Base-by-base conservation (phyloP, 2,113 vertebrate species). In the Pygoscelis antarcticus region DNA sequence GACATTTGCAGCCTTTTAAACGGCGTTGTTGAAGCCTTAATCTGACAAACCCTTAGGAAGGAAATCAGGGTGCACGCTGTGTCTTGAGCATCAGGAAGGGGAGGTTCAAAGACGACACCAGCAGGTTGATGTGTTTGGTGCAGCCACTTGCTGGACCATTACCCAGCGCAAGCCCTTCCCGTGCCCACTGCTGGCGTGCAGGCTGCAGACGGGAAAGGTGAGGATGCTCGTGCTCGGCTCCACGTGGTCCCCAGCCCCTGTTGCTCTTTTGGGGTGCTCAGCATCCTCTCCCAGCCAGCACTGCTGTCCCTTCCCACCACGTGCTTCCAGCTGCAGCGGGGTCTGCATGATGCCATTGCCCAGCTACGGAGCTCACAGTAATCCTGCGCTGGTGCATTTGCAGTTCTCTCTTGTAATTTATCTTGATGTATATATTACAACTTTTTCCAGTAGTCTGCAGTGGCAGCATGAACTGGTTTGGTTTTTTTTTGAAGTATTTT, bases 221-320 rank as follows among this genome's bases (percentile, higher is more conserved):
- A 51, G 36, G 36, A 9, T 44, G 46, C 44, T 32, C 1, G 1
- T 52, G 52, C 44, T 29, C 1, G 1, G 22, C 18, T 44, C 32
- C 3, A 1, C 0, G 1, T 11, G n/a, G 11, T 81, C 62, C 54
- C 25, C 8, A 1, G 21, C 60, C 3, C 87, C 22, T 2, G 10
- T 14, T 10, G 9, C 52, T 30, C 38, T 38, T 3, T 3, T 2
- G 47, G 62, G 62, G 13, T n/a, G 71, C 79, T 83, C 46, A 21
- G 71, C 47, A 46, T 10, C 71, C 26, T 25, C 18, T 70, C 11
- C n/a, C 60, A 8, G 11, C 51, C 2, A 5, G 34, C 27, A 5
- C 27, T 2, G 10, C 27, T 30, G 10, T 26, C 52, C 64, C 49
- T 42, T 36, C 71, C 74, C 51, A 51, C 17, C 36, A 8, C 2